Conservation (phyloP, 2,888 invertebrate species). For the Harpagoxenus sublaevis region DNA sequence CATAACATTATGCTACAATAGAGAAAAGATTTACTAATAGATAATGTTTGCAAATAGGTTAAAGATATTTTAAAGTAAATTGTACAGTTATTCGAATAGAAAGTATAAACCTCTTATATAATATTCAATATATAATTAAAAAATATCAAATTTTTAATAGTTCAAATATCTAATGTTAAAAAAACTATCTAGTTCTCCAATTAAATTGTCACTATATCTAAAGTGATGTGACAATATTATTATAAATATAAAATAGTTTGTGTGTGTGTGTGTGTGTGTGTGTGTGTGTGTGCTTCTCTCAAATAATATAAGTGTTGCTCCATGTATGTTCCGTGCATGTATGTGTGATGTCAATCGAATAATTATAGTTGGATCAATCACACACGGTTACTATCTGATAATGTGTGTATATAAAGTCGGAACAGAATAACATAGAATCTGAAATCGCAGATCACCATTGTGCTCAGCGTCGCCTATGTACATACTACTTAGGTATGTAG, state of each 20-base stretch:
- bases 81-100: neutral
- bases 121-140: neutral
- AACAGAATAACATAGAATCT: slow-evolving; percentile 62
- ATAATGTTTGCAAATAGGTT: neutral
- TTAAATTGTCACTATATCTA: neutral
- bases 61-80: neutral
- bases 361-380: slow-evolving; percentile 57
- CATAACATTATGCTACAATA: too few species aligned
- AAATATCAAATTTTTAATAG: neutral
- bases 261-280: too few species aligned
- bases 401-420: neutral
- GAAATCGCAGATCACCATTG: slow-evolving; percentile 66
- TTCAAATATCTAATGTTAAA: neutral
- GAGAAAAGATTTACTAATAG: neutral
- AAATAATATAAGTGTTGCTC: neutral
- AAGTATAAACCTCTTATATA: neutral
- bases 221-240: neutral
- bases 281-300: neutral
- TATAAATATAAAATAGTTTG: neutral
- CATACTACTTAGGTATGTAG: slow-evolving; percentile 83
- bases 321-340: neutral
- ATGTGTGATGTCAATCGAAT: slow-evolving; percentile 55
- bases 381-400: slow-evolving; percentile 21
- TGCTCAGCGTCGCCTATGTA: slow-evolving; percentile 63
- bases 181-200: neutral